Percentiles rank a stretch among this genome's conserved stretches.
Evolutionary conservation across 2,888 invertebrate species (phyloP).

Genomic region (Hirtodrosophila trivittata): DNA sequence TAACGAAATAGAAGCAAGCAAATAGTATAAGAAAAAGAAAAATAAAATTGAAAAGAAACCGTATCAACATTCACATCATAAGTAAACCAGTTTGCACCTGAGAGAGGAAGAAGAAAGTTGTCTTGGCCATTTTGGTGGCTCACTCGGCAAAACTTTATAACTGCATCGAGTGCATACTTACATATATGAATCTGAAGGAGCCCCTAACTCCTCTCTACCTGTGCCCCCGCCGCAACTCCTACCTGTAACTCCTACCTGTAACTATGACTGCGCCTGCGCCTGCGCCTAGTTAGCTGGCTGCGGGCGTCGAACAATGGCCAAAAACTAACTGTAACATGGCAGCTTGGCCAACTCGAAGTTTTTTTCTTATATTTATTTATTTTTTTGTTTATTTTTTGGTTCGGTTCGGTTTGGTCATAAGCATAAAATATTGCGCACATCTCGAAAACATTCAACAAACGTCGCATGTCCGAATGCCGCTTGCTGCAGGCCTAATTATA

Average conservation of each 20-base stretch:
- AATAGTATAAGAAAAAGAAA: constrained; percentile 37
- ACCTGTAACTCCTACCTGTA: neutral
- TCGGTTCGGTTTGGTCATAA: constrained; percentile 58
- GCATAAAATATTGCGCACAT: constrained; percentile 77
- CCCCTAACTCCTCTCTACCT: constrained; percentile 13
- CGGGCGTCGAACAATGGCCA: constrained; percentile 75
- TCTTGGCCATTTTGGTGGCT: constrained; percentile 75
- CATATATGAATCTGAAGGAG: constrained; percentile 55
- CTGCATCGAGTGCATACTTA: constrained; percentile 54
- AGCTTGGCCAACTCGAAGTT: constrained; percentile 29
- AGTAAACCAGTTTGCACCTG: constrained; percentile 79
- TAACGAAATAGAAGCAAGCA: constrained; percentile 66
- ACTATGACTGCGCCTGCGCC: neutral
- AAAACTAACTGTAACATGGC: constrained; percentile 74
- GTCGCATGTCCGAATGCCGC: constrained; percentile 54
- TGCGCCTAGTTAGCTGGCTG: constrained; percentile 42
- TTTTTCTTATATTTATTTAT: constrained; percentile 6
- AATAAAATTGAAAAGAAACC: constrained; percentile 72
- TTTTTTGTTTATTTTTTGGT: constrained; percentile 18
- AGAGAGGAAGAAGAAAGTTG: constrained; percentile 79
- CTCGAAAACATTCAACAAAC: constrained; percentile 55
- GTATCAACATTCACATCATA: constrained; percentile 79
- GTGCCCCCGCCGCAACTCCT: neutral
- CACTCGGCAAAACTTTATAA: constrained; percentile 58
- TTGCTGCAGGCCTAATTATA: constrained; percentile 76